phyloP scores from a whole-genome alignment of 2,888 invertebrate species.

The Morpho achilles region DNA sequence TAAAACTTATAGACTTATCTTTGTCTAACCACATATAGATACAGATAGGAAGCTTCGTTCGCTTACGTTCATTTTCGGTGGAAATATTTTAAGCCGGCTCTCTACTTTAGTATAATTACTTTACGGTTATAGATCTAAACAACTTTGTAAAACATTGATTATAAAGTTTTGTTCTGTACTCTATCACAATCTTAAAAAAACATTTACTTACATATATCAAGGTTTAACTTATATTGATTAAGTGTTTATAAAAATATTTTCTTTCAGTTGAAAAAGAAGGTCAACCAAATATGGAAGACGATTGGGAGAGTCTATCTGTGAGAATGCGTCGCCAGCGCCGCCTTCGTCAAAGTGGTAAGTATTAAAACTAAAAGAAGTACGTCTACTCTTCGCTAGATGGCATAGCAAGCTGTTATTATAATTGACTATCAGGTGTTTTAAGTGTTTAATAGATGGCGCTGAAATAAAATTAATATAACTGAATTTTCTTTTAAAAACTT shows the following conservation, averaged over 20 bases:
- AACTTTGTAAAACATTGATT: too few relatives aligned
- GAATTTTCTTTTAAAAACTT: not conserved
- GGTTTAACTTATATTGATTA: too few relatives aligned
- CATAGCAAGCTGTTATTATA: conserved; percentile 9
- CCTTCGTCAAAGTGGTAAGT: conserved; percentile 62
- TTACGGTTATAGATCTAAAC: too few relatives aligned
- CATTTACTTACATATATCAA: too few relatives aligned
- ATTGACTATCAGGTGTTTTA: not conserved
- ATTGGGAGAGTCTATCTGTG: conserved; percentile 90
- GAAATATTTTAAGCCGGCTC: too few relatives aligned
- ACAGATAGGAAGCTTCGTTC: too few relatives aligned
- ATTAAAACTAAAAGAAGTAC: conserved; percentile 11
- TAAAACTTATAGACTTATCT: too few relatives aligned
- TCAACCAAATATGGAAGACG: conserved; percentile 83
- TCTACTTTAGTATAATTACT: too few relatives aligned
- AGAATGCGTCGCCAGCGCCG: conserved; percentile 84
- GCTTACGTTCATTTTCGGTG: too few relatives aligned
- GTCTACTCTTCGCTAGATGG: conserved; percentile 35
- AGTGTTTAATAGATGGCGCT: conserved; percentile 17
- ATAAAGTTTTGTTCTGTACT: too few relatives aligned
- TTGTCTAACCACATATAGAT: too few relatives aligned
- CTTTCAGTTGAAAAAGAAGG: conserved; percentile 75
- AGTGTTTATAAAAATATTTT: conserved; percentile 18
- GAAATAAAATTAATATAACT: not conserved
- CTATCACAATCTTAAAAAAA: too few relatives aligned